A percentile compares a stretch with the other conserved stretches of the same genome.
These are phyloP conservation scores for Mionectes olivaceus DNA, from an alignment of 2,797 vertebrate genomes.

Conservation along the genomic window DNA sequence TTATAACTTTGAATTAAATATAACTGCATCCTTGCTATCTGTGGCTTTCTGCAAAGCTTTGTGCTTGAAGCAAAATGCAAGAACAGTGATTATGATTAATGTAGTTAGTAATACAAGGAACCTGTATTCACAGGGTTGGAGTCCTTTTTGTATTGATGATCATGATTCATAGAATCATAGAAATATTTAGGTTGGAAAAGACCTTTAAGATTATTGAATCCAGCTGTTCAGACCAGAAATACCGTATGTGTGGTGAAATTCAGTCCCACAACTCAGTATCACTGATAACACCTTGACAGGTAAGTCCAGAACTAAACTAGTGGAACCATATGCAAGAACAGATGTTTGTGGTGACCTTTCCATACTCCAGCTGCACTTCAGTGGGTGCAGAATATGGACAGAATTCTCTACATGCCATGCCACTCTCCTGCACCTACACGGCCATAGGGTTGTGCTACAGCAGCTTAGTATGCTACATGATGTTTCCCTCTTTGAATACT, in stretches of 20 bases:
- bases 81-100: neutral
- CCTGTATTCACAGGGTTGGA: neutral
- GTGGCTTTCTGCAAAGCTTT: neutral
- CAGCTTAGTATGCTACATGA: rapidly evolving
- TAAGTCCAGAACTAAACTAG: neutral
- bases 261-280: neutral
- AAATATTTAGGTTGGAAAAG: neutral
- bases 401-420: rapidly evolving
- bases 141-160: neutral
- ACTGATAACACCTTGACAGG: neutral
- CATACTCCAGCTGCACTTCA: neutral
- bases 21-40: neutral
- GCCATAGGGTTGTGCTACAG: neutral
- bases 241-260: neutral
- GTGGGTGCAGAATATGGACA: neutral
- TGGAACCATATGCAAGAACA: neutral
- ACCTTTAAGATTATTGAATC: neutral
- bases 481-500: neutral
- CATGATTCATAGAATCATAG: neutral
- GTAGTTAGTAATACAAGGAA: neutral
- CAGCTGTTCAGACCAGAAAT: neutral
- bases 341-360: neutral
- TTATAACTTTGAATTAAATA: conserved; percentile 52
- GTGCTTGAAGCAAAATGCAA: neutral
- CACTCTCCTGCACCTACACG: neutral